Percentiles rank a stretch among this genome's conserved stretches.
Evolutionary conservation across 2,888 invertebrate species (phyloP).

Genomic region (Hydriomena furcata): DNA sequence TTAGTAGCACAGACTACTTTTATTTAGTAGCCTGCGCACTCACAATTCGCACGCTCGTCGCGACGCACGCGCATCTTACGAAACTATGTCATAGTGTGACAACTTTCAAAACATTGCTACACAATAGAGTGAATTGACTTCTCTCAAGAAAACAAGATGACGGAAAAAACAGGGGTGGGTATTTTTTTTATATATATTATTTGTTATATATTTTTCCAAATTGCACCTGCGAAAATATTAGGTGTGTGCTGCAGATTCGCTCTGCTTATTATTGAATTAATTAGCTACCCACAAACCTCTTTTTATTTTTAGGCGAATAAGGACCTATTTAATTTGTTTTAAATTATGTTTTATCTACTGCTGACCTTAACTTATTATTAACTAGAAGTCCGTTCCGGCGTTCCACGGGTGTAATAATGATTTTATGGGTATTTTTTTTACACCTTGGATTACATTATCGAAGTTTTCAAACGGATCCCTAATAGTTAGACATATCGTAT

Average conservation of each 20-base stretch:
- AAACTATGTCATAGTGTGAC: constrained; percentile 44
- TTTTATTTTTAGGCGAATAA: background rate
- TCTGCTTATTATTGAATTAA: background rate
- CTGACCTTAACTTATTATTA: too few species aligned
- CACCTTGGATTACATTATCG: too few species aligned
- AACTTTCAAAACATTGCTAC: constrained; percentile 36
- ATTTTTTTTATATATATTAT: constrained; percentile 29
- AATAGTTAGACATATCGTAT: too few species aligned
- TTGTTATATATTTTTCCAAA: constrained; percentile 21
- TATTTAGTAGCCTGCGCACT: constrained; percentile 52
- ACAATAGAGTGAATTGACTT: constrained; percentile 6
- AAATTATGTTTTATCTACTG: too few species aligned
- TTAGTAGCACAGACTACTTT: too few species aligned
- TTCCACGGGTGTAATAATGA: too few species aligned
- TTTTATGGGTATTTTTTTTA: too few species aligned
- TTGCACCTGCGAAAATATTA: constrained; percentile 33
- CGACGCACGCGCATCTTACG: constrained; percentile 46
- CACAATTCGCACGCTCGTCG: constrained; percentile 53
- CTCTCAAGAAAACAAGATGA: constrained; percentile 41
- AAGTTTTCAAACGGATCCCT: too few species aligned
- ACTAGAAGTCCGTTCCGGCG: too few species aligned
- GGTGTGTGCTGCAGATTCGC: background rate
- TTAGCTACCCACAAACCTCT: background rate
- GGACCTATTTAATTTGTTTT: too few species aligned
- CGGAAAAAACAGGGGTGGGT: constrained; percentile 56